A percentile compares a stretch with the other conserved stretches of the same genome.
phyloP scores from a whole-genome alignment of 2,888 invertebrate genomes.

The Galerucella pusilla region DNA sequence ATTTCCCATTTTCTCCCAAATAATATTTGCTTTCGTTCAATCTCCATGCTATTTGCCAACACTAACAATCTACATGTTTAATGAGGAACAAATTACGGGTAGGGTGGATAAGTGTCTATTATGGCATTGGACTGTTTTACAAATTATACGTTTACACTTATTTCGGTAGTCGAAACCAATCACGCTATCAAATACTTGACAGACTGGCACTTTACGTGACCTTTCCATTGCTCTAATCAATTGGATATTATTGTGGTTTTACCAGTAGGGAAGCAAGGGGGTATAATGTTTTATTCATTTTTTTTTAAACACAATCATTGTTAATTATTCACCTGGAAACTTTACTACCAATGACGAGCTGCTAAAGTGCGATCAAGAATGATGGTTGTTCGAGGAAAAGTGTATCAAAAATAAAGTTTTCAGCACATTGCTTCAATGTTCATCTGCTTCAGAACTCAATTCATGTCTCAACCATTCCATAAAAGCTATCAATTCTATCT shows the following conservation, averaged over 20 bases:
- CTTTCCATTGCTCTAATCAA: constrained; percentile 39
- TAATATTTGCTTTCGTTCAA: constrained; percentile 12
- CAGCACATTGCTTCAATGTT: too few relatives aligned
- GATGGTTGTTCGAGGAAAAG: too few relatives aligned
- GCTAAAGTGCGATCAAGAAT: too few relatives aligned
- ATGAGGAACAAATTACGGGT: constrained; percentile 28
- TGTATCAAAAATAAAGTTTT: too few relatives aligned
- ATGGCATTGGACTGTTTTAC: constrained; percentile 20
- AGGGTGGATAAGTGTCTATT: constrained; percentile 29
- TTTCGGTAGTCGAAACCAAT: constrained; percentile 42
- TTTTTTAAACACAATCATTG: too few relatives aligned
- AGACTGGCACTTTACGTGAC: constrained; percentile 48
- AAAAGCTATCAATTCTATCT: too few relatives aligned
- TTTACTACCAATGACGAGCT: too few relatives aligned
- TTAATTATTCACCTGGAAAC: not conserved
- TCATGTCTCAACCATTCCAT: too few relatives aligned
- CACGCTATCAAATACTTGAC: constrained; percentile 46
- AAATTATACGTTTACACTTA: constrained; percentile 35
- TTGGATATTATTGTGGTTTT: constrained; percentile 46
- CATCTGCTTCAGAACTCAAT: too few relatives aligned
- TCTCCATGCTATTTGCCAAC: constrained; percentile 23
- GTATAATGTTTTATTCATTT: not conserved
- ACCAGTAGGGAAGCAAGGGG: not conserved
- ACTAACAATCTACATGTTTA: constrained; percentile 31
- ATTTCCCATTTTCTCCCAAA: not conserved